Conservation (phyloP, 2,888 invertebrate genomes). For the Ophioninae sp. region DNA sequence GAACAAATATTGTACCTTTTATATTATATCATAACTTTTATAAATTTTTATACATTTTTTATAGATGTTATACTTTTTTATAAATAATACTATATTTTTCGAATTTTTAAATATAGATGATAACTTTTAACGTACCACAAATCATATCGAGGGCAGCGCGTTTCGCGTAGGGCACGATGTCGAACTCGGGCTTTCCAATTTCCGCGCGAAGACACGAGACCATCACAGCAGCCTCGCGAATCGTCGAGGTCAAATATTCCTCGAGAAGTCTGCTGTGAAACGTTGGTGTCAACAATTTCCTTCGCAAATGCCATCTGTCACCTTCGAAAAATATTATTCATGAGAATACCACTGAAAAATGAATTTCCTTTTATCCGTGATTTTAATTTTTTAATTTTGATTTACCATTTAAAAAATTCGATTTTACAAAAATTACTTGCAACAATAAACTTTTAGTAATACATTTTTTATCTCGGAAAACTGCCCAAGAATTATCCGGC, state of each 20-base stretch:
- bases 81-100: too few relatives aligned
- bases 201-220: conserved; percentile 73
- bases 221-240: conserved; percentile 71
- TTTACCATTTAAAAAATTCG: too few relatives aligned
- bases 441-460: too few relatives aligned
- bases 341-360: neutral
- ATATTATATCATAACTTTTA: too few relatives aligned
- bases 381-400: too few relatives aligned
- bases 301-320: conserved; percentile 74
- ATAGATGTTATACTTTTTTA: neutral
- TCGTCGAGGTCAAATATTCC: conserved; percentile 71
- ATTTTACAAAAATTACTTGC: too few relatives aligned
- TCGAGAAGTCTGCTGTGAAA: conserved; percentile 77
- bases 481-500: too few relatives aligned
- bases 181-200: conserved; percentile 72
- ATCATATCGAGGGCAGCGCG: conserved; percentile 78
- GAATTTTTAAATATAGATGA: neutral
- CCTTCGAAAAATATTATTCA: conserved; percentile 67
- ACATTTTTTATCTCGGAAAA: too few relatives aligned
- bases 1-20: too few relatives aligned
- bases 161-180: conserved; percentile 77
- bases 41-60: neutral
- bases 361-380: too few relatives aligned
- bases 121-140: conserved; percentile 72
- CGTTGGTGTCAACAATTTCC: conserved; percentile 78